Evolutionary conservation across 2,113 vertebrate species (phyloP), one percentile per base, ranked within the genome.

Genomic region (Laticauda colubrina): DNA sequence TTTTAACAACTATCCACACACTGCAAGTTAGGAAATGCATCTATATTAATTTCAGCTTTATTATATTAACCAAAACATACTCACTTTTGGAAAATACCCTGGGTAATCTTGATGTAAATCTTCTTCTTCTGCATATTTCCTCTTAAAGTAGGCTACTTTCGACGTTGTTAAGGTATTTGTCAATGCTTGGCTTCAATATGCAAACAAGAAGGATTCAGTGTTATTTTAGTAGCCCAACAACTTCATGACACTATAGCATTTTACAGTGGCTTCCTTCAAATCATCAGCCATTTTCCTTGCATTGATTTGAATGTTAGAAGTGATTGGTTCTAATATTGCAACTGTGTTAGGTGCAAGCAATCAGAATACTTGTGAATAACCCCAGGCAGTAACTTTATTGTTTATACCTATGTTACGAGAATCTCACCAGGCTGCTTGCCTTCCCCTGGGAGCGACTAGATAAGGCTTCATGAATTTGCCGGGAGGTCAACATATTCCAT

Each of bases 121-220:
- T 98, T 99, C 99, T 90, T 99, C 99, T 98, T 99, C 98, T 98
- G 99, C 99, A 99, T 99, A 99, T 98, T 99, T 99, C 96, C 99
- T 98, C 99, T 99, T 99, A 98, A 99, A 99, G 96, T 99, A 99
- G 93, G 99, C 99, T 98, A 99, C 98, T 98, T 99, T 99, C 99
- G 99, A 99, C 99, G 99, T 99, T 96, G 98, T 99, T 99, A 97
- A 98, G 96, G 97, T 97, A 56, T 97, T 96, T 95, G 96, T 95
- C 95, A 96, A 93, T 96, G 96, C 97, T 94, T 95, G 95, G 90
- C 95, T 94, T 94, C 96, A 97, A 98, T 96, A 96, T 95, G 97
- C n/a, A 94, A 95, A 96, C 26, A 88, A 96, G 94, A 94, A 91
- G 53, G 48, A 26, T 96, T 29, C 10, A 87, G 53, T 15, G 29